Evolutionary conservation across 2,113 vertebrate species (phyloP).

Genomic region (Glaucomys volans): DNA sequence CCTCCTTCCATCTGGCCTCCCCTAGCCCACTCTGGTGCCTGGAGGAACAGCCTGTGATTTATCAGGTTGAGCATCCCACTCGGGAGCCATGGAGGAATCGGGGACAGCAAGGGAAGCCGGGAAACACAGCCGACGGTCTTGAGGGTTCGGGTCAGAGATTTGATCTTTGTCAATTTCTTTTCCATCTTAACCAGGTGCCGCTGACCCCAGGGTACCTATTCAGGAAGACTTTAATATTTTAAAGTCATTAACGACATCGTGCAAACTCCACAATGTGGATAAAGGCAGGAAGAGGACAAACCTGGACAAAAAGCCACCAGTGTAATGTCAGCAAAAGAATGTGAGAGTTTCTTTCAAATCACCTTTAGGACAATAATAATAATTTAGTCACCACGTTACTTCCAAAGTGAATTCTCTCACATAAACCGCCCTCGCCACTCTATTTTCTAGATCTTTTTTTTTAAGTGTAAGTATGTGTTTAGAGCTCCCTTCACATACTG

Average conservation of each 20-base stretch:
- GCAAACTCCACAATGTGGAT: slow-evolving; percentile 2
- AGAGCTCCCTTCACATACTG: background rate
- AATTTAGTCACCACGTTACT: slow-evolving; percentile 68
- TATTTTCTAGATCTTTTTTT: slow-evolving; percentile 69
- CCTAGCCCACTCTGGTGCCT: slow-evolving; percentile 45
- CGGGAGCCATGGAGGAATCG: slow-evolving; percentile 32
- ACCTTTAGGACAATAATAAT: slow-evolving; percentile 69
- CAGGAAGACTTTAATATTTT: slow-evolving; percentile 48
- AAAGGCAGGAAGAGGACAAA: background rate
- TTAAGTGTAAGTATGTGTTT: slow-evolving; percentile 68
- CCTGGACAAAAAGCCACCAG: slow-evolving; percentile 48
- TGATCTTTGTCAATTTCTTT: slow-evolving; percentile 67
- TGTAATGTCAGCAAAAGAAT: background rate
- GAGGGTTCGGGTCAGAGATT: slow-evolving; percentile 39
- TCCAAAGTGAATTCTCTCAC: slow-evolving; percentile 71
- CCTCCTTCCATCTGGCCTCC: slow-evolving; percentile 72
- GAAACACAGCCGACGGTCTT: slow-evolving; percentile 15
- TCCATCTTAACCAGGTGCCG: slow-evolving; percentile 57
- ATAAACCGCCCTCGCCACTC: slow-evolving; percentile 37
- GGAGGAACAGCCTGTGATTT: slow-evolving; percentile 42
- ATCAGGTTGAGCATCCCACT: slow-evolving; percentile 56
- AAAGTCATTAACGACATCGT: slow-evolving; percentile 43
- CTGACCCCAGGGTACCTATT: background rate
- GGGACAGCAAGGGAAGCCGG: background rate
- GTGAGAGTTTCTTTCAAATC: slow-evolving; percentile 61